Percentiles rank a stretch among this genome's conserved stretches.
Evolutionary conservation across 2,113 vertebrate genomes (phyloP).

Genomic region (Sialia sialis): DNA sequence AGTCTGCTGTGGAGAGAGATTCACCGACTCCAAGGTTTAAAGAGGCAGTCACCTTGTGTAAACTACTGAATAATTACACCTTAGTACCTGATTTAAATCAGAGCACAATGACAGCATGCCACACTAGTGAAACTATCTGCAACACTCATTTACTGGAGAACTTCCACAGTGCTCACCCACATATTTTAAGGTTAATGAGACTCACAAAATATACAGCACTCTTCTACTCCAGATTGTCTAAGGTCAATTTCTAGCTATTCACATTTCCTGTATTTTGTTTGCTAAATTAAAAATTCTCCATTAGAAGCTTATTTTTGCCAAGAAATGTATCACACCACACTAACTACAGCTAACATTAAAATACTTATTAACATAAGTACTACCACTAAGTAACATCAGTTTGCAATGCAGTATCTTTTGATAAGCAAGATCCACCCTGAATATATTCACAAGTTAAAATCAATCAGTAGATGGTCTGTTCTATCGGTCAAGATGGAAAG

Average conservation of each 20-base stretch:
- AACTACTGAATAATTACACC: background rate
- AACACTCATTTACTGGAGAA: background rate
- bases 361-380: background rate
- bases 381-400: background rate
- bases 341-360: background rate
- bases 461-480: background rate
- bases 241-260: background rate
- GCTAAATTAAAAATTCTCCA: background rate
- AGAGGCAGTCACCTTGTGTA: background rate
- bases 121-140: background rate
- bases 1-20: background rate
- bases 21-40: background rate
- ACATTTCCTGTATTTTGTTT: accelerated
- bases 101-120: background rate
- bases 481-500: background rate
- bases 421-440: background rate
- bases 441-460: background rate
- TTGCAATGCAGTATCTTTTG: background rate
- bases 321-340: background rate
- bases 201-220: background rate
- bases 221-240: background rate
- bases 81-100: background rate
- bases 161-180: background rate
- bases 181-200: background rate
- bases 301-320: background rate